Base-by-base conservation (phyloP, 2,113 vertebrate genomes). In the Oreotrochilus melanogaster region DNA sequence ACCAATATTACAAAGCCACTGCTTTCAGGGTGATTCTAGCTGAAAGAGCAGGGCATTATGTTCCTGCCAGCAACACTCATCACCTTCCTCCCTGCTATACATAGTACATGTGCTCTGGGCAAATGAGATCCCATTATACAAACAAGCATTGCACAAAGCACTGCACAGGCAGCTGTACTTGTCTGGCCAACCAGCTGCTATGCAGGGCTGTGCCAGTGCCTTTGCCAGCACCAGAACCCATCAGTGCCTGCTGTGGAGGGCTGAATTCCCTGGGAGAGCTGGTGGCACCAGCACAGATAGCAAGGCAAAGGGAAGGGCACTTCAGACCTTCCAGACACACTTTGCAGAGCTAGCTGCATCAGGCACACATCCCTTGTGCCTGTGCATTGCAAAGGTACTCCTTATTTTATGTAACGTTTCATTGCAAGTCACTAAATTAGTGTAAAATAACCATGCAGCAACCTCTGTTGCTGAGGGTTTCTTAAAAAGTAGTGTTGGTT, bases 61-160 rank as follows among this genome's bases (percentile, higher is more conserved):
- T 66, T 79, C 33, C 74, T 82, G 73, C 94, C 84, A 94, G 89
- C 84, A 95, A 39, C 89, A 92, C 83, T 95, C 94, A 53, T 35
- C 91, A 47, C 94, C 83, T 89, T 78, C 30, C 65, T 48, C 56
- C 21, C 39, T 48, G 60, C 60, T 87, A 90, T 78, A 79, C 54
- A 23, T 4, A 85, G 54, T 61, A 9, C 54, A 73, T 65, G 47
- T 66, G 81, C 66, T 93, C 25, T 48, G 85, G 83, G 92, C 73
- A 53, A 71, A 64, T 43, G 73, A 89, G 86, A 84, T 79, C 57
- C 93, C 83, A 35, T 66, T 92, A n/a, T 24, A 67, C 37, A 92
- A 86, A 86, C 66, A 93, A 90, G 67, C 33, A 48, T 88, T 88
- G 79, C 72, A 60, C 2, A 30, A 93, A 90, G 67, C 33, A 48